A percentile compares a stretch with the other conserved stretches of the same genome.
Evolutionary conservation across 2,113 vertebrate species (phyloP).

Genomic region (Lonchura striata): DNA sequence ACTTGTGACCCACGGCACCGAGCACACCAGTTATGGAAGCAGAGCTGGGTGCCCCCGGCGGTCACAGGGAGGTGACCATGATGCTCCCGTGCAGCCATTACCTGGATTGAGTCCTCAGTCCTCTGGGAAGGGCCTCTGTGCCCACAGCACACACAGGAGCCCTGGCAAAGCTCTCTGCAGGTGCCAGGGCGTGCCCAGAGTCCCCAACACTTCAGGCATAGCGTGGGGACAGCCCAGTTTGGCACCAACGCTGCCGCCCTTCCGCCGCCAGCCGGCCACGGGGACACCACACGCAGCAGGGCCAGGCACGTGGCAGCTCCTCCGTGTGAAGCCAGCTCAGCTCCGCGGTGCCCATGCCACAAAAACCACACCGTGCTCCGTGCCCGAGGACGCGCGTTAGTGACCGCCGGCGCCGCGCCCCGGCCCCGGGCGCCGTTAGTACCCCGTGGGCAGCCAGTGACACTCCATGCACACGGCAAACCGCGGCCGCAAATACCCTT

Average conservation of each 20-base stretch:
- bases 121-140: not conserved
- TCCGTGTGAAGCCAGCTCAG: not conserved
- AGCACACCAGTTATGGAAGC: fast-evolving
- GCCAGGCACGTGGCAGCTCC: not conserved
- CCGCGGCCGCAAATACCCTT: conserved; percentile 84
- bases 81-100: not conserved
- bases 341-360: not conserved
- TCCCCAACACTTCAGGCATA: not conserved
- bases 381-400: not conserved
- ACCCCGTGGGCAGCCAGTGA: conserved; percentile 67
- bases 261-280: fast-evolving
- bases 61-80: not conserved
- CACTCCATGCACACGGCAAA: conserved; percentile 82
- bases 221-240: fast-evolving
- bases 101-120: not conserved
- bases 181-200: fast-evolving
- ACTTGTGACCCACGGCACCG: fast-evolving
- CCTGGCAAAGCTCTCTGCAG: not conserved
- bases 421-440: conserved; percentile 55
- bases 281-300: not conserved
- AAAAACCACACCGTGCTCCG: conserved; percentile 19
- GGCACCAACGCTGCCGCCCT: not conserved
- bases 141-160: not conserved
- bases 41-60: not conserved
- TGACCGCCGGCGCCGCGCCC: not conserved